phyloP scores from a whole-genome alignment of 2,888 invertebrate species.

The Clivina fossor region DNA sequence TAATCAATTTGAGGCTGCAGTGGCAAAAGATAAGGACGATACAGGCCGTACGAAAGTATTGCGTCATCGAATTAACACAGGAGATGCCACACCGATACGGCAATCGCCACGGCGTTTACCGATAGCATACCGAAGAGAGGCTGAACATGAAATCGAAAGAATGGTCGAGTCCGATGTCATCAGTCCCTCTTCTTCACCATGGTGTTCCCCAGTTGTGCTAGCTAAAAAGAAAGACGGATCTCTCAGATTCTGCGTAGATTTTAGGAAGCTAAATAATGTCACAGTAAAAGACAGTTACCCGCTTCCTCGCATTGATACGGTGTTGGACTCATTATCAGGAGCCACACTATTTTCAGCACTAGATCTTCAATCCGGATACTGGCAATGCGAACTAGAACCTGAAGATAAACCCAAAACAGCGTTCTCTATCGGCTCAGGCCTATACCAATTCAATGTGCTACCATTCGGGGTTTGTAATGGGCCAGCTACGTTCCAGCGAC shows the following conservation, averaged over 20 bases:
- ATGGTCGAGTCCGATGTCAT: background rate
- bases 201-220: background rate
- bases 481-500: conserved; percentile 36
- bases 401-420: conserved; percentile 8
- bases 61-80: background rate
- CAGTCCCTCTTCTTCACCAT: background rate
- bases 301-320: background rate
- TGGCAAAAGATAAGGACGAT: background rate
- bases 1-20: background rate
- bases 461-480: conserved; percentile 22
- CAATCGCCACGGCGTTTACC: background rate
- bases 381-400: conserved; percentile 10
- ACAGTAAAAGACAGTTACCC: conserved; percentile 9
- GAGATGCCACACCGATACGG: background rate
- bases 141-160: background rate
- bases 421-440: background rate
- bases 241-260: conserved; percentile 2
- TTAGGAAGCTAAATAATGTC: conserved; percentile 1
- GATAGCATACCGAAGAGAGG: background rate
- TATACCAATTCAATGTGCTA: conserved; percentile 5
- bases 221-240: conserved; percentile 1
- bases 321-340: background rate
- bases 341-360: background rate
- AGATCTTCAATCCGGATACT: background rate
- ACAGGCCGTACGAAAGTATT: background rate